These are phyloP conservation scores for Lomographa bimaculata DNA, from an alignment of 2,888 invertebrate species.

Conservation along the genomic window DNA sequence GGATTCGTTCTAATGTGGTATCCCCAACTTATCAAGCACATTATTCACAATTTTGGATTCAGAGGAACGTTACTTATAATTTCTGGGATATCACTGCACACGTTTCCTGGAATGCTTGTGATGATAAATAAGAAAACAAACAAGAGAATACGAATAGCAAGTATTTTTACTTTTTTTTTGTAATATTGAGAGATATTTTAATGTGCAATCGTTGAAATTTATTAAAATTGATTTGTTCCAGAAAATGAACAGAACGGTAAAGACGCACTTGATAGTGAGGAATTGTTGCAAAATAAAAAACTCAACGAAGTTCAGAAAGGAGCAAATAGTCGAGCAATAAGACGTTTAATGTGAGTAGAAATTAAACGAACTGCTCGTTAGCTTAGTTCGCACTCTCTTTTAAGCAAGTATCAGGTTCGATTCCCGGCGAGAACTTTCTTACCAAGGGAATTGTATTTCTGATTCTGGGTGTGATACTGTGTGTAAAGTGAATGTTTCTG, in stretches of 20 bases:
- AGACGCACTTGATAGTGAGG: slow-evolving; percentile 43
- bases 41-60: slow-evolving; percentile 83
- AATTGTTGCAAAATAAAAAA: slow-evolving; percentile 45
- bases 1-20: slow-evolving; percentile 83
- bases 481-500: too few relatives aligned
- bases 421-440: too few relatives aligned
- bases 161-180: slow-evolving; percentile 67
- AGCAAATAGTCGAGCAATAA: too few relatives aligned
- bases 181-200: too few relatives aligned
- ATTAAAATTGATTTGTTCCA: slow-evolving; percentile 35
- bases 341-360: too few relatives aligned
- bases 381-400: too few relatives aligned
- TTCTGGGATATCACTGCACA: slow-evolving; percentile 84
- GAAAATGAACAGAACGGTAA: slow-evolving; percentile 45
- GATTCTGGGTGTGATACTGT: too few relatives aligned
- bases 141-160: slow-evolving; percentile 59
- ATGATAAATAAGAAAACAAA: slow-evolving; percentile 67
- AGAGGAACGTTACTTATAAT: slow-evolving; percentile 84
- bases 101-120: slow-evolving; percentile 82
- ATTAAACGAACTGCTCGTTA: too few relatives aligned
- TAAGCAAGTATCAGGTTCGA: too few relatives aligned
- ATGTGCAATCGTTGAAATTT: slow-evolving; percentile 3
- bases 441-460: too few relatives aligned
- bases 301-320: slow-evolving; percentile 13
- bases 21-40: slow-evolving; percentile 79